These are phyloP conservation scores for Tetranychus piercei DNA, from an alignment of 2,888 invertebrate genomes.

Conservation along the genomic window DNA sequence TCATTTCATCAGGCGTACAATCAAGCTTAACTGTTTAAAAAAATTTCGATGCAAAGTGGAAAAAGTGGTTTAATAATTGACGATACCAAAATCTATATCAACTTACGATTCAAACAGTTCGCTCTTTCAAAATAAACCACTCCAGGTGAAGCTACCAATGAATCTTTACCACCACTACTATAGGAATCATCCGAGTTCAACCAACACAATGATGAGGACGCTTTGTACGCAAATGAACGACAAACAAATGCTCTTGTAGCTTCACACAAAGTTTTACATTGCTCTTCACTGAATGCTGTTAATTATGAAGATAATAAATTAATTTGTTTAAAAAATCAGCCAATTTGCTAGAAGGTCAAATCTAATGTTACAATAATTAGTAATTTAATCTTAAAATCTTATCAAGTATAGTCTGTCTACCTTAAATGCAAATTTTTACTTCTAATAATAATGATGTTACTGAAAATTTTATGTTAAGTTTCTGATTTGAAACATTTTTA, in stretches of 20 bases:
- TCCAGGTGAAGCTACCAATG: conserved; percentile 26
- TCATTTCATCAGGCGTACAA: conserved; percentile 30
- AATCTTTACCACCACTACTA: conserved; percentile 26
- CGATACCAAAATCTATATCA: not conserved
- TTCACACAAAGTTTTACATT: conserved; percentile 32
- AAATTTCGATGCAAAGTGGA: not conserved
- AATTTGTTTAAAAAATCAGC: not conserved
- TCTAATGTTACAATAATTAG: too few relatives aligned
- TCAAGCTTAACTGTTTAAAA: conserved; percentile 28
- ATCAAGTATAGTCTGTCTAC: too few relatives aligned
- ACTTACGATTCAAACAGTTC: conserved; percentile 30
- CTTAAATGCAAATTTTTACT: too few relatives aligned
- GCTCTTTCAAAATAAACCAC: conserved; percentile 28
- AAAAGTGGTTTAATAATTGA: not conserved
- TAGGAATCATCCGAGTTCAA: conserved; percentile 29
- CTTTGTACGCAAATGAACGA: conserved; percentile 31
- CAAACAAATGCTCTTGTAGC: conserved; percentile 30
- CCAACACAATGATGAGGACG: conserved; percentile 28
- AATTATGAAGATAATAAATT: not conserved
- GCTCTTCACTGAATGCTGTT: conserved; percentile 24
- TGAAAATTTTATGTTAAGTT: too few relatives aligned
- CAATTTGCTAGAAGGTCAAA: not conserved
- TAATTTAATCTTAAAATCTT: too few relatives aligned
- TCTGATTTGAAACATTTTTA: too few relatives aligned
- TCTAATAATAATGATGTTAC: too few relatives aligned